Base-by-base conservation (phyloP, 23 tunicate genomes). In the Styela plicata region DNA sequence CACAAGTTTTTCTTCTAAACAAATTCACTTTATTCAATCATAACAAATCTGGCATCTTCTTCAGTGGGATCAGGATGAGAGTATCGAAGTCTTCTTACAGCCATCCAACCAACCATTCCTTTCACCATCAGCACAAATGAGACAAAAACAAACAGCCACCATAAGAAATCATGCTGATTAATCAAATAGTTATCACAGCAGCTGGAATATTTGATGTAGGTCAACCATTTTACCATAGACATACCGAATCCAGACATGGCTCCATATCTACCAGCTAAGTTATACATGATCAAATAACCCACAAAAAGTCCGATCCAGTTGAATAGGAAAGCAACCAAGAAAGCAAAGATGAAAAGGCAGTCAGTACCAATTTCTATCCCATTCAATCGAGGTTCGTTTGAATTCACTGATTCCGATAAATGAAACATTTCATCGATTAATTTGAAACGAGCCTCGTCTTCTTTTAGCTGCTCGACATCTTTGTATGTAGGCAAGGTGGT, bases 291-390 rank as follows among this genome's bases (percentile, higher is more conserved):
- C 34, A 86, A 87, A 69, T 82, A 87, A 31, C 93, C 93, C 33
- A 88, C 64, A 61, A 88, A 88, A 20, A 88, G 77, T 3, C 93
- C 93, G 34, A 88, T 33, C 93, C 93, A 88, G 80, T 84, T 88
- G 30, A 88, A 88, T 35, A 88, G 66, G 24, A 88, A 83, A 21
- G 87, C 79, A 35, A 88, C 69, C 25, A 80, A 22, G 34, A 83
- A 84, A 1, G 87, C 74, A 34, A 73, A 83, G 57, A 80, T 24
- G 57, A 88, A 88, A 84, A 83, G 69, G 36, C 93, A 88, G 69
- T 88, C 93, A 20, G 77, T 64, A 35, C 86, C 86, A 63, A 83
- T 74, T 0, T 79, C 73, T 20, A 86, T 74, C 17, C 90, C 90
- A 63, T 80, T 85, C 57, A 80, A 73, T 26, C 74, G 64, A 3